A percentile compares a stretch with the other conserved stretches of the same genome.
Evolutionary conservation across 2,113 vertebrate genomes (phyloP).

Genomic region (Cyanoramphus novaezelandiae): DNA sequence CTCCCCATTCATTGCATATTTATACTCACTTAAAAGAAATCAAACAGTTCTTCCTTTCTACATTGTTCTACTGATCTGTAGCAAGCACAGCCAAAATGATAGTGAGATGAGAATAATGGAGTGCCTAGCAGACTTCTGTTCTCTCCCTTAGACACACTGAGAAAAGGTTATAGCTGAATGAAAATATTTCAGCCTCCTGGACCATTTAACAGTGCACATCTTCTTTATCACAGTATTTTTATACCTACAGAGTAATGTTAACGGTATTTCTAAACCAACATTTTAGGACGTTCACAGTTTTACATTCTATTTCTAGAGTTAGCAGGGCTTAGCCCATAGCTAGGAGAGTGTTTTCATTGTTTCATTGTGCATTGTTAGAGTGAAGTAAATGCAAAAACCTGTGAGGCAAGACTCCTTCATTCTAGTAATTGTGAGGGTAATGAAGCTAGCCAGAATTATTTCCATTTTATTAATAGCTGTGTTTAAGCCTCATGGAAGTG

Average conservation of each 20-base stretch:
- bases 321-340: background rate
- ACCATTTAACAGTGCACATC: background rate
- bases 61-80: background rate
- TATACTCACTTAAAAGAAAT: slow-evolving; percentile 9
- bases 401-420: background rate
- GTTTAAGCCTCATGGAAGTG: background rate
- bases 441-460: slow-evolving; percentile 12
- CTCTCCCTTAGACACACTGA: background rate
- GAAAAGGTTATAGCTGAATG: background rate
- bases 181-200: background rate
- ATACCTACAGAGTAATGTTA: background rate
- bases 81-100: background rate
- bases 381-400: background rate
- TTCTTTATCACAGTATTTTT: background rate
- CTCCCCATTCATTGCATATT: background rate
- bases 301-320: background rate
- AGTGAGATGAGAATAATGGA: background rate
- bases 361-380: background rate
- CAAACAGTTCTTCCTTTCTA: background rate
- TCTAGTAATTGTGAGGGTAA: background rate
- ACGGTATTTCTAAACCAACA: background rate
- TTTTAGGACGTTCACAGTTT: background rate
- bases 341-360: background rate
- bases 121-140: background rate
- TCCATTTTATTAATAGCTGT: slow-evolving; percentile 1